phyloP scores from a whole-genome alignment of 2,797 vertebrate species.

The Borostomias antarcticus region DNA sequence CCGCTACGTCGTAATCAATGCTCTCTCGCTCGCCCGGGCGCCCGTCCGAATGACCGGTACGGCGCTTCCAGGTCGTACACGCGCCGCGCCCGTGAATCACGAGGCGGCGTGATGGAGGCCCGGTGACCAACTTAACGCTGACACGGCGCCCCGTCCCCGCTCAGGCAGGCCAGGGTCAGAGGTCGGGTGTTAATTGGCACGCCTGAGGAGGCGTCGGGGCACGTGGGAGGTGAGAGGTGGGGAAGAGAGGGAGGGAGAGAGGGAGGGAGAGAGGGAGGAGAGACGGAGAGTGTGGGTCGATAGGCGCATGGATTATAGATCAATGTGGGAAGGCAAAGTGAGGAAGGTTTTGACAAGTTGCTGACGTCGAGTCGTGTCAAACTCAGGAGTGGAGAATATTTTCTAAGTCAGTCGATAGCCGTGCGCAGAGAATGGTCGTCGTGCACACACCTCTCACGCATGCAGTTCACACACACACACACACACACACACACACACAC shows the following conservation, averaged over 20 bases:
- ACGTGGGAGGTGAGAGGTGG: conserved; percentile 59
- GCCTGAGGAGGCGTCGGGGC: conserved; percentile 57
- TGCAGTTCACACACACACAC: not conserved
- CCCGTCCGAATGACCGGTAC: conserved; percentile 37
- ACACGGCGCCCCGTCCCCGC: conserved; percentile 34
- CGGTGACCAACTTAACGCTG: conserved; percentile 64
- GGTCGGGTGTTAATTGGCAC: conserved; percentile 69
- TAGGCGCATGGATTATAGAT: conserved; percentile 53
- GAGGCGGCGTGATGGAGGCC: conserved; percentile 48
- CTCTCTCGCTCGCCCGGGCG: conserved; percentile 49
- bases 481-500: not conserved
- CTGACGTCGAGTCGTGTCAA: conserved; percentile 16
- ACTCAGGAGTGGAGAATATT: conserved; percentile 28
- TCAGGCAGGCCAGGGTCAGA: conserved; percentile 54
- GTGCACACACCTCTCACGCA: not conserved
- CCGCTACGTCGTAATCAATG: conserved; percentile 72
- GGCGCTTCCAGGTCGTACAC: conserved; percentile 60
- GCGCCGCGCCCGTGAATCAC: conserved; percentile 69
- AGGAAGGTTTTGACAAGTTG: conserved; percentile 38
- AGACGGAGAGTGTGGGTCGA: conserved; percentile 27
- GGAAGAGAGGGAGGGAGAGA: not conserved
- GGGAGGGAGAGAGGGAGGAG: not conserved
- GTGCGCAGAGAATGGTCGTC: conserved; percentile 1
- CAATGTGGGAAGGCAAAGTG: conserved; percentile 28
- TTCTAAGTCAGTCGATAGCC: conserved; percentile 18